Base-by-base conservation (phyloP, 2,888 invertebrate species). In the Drosophila atripex region DNA sequence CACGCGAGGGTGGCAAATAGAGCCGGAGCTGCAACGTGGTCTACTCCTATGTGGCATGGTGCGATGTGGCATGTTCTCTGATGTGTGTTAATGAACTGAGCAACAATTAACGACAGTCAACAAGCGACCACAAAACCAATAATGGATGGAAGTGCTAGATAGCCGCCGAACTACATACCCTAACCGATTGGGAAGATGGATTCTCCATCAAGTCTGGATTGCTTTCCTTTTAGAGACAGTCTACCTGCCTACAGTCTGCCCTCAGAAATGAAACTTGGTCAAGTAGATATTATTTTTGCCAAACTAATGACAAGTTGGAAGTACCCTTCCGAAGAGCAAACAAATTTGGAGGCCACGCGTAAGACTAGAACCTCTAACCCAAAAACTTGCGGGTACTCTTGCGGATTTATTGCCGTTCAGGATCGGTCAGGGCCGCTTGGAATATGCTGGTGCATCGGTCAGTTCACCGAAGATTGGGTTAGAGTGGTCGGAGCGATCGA, bases 21-120 rank as follows among this genome's bases (percentile, higher is more conserved):
- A 54, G 68, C 23, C 51, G 23, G 60, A 47, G 11, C 61, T 68
- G 58, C 56, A 41, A 59, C 63, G 59, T 56, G 38, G 55, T 3
- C 14, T 52, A 52, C n/a, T 28, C 14, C n/a, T 35, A 14, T 35
- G 35, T 14, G 35, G 35, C 35, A 35, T 35, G 35, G n/a, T 57
- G 50, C 47, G 49, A 25, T 47, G 21, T 46, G 66, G 58, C 50
- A 32, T 54, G 39, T 41, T 45, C 47, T 43, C 52, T 49, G 39
- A 60, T 69, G 77, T 76, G 78, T 76, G 86, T 80, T 85, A 85
- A 85, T 85, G 86, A 86, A 86, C 84, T 79, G 84, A 86, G 75
- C 72, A 84, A 80, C 84, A 84, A 84, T 84, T 84, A 84, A 86
- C 72, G 69, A 60, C 80, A 60, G 51, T 64, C 39, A 73, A 61